Conservation (phyloP, 2,797 vertebrate species). For the Poecilia gillii region DNA sequence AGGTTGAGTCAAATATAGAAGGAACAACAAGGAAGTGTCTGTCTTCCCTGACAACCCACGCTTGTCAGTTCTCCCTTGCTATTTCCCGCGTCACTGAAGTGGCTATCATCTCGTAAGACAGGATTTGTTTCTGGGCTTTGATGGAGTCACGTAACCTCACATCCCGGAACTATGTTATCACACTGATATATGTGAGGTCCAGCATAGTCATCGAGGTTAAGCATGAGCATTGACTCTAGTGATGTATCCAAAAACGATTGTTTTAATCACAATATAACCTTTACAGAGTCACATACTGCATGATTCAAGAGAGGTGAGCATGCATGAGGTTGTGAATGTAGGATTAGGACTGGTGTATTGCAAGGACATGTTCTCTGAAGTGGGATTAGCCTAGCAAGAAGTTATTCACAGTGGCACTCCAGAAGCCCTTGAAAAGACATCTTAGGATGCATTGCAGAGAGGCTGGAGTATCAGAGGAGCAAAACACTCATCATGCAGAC, state of each 20-base stretch:
- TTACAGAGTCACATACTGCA: slow-evolving; percentile 13
- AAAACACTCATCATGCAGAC: slow-evolving; percentile 63
- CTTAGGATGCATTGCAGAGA: slow-evolving; percentile 55
- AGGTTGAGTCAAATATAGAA: slow-evolving; percentile 46
- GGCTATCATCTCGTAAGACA: slow-evolving; percentile 45
- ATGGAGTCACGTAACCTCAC: slow-evolving; percentile 27
- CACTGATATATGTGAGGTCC: slow-evolving; percentile 18
- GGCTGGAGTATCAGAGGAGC: slow-evolving; percentile 48
- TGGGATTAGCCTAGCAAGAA: slow-evolving; percentile 68
- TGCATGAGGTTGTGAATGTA: slow-evolving; percentile 59
- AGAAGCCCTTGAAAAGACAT: slow-evolving; percentile 66
- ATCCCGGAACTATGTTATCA: slow-evolving; percentile 39
- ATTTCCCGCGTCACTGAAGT: slow-evolving; percentile 31
- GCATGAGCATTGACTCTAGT: slow-evolving; percentile 35
- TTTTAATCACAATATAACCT: slow-evolving; percentile 20
- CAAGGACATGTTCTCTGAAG: slow-evolving; percentile 72
- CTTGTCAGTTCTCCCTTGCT: slow-evolving; percentile 53
- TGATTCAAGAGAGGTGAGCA: slow-evolving; percentile 51
- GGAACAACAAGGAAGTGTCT: slow-evolving; percentile 60
- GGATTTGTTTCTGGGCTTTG: slow-evolving; percentile 9
- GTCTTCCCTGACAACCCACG: slow-evolving; percentile 61
- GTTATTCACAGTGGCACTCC: slow-evolving; percentile 68
- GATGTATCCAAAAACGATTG: slow-evolving; percentile 27
- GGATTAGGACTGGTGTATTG: slow-evolving; percentile 65
- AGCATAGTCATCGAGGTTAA: slow-evolving; percentile 11